Conservation (phyloP, 2,888 invertebrate genomes). For the Diaperis boleti region DNA sequence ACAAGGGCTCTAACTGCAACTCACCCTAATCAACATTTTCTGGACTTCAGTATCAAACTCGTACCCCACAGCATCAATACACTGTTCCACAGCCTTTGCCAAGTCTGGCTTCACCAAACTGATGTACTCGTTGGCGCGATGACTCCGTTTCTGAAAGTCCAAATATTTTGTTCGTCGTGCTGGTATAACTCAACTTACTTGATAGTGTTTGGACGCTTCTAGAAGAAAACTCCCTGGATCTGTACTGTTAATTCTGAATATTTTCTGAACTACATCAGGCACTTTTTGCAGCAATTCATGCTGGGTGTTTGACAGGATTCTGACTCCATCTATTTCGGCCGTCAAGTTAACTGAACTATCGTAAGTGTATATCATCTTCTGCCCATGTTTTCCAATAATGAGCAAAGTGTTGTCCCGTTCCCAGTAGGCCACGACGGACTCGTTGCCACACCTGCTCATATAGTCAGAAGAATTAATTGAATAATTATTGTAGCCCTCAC, state of each 20-base stretch:
- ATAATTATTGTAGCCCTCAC: conserved; percentile 65
- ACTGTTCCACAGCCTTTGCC: conserved; percentile 86
- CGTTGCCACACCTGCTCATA: conserved; percentile 90
- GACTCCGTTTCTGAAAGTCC: conserved; percentile 83
- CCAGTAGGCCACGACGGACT: conserved; percentile 90
- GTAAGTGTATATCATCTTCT: conserved; percentile 78
- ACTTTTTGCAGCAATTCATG: conserved; percentile 94
- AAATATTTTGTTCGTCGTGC: conserved; percentile 46
- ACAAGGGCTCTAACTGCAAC: conserved; percentile 34
- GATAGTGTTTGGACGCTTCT: conserved; percentile 92
- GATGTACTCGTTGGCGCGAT: conserved; percentile 94
- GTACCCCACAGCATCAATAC: conserved; percentile 92
- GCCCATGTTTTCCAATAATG: conserved; percentile 78
- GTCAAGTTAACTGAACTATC: conserved; percentile 85
- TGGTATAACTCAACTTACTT: conserved; percentile 62
- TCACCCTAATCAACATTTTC: conserved; percentile 86
- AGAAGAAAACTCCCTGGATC: conserved; percentile 91
- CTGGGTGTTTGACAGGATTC: conserved; percentile 82
- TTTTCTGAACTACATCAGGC: conserved; percentile 85
- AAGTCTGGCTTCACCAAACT: conserved; percentile 86
- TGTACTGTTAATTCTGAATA: conserved; percentile 92
- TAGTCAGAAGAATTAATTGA: no score
- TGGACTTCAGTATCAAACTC: conserved; percentile 90
- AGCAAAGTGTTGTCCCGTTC: conserved; percentile 78
- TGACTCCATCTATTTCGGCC: conserved; percentile 92